These are phyloP conservation scores for Phalacrocorax pelagicus DNA, from an alignment of 2,113 vertebrate species.

Conservation along the genomic window DNA sequence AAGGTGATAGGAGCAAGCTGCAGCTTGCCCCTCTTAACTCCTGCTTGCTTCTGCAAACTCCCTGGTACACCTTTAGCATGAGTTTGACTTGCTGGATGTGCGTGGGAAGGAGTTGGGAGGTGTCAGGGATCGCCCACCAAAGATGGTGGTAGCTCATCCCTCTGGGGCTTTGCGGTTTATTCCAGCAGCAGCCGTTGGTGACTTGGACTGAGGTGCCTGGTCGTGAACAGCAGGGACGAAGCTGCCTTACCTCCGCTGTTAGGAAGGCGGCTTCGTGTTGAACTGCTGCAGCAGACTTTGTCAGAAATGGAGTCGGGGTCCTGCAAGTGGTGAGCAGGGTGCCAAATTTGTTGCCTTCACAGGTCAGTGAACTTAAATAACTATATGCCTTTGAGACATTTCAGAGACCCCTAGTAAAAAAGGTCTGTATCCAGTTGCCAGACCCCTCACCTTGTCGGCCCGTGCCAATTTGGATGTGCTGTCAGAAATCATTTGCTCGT, in stretches of 20 bases:
- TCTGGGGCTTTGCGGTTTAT: not conserved
- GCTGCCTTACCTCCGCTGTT: not conserved
- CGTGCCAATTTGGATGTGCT: not conserved
- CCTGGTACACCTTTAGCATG: not conserved
- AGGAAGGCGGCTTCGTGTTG: not conserved
- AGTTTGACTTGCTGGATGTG: accelerated
- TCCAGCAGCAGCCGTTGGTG: not conserved
- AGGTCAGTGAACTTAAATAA: not conserved
- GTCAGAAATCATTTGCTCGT: not conserved
- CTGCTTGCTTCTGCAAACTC: not conserved
- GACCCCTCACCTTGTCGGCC: not conserved
- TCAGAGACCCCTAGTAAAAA: not conserved
- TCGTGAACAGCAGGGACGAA: accelerated
- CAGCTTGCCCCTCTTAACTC: not conserved
- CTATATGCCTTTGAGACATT: not conserved
- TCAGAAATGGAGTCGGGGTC: not conserved
- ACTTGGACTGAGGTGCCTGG: accelerated
- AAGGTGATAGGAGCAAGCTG: not conserved
- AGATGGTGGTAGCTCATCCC: not conserved
- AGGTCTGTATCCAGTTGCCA: not conserved
- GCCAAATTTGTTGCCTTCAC: not conserved
- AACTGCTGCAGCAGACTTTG: not conserved
- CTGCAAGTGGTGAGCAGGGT: not conserved
- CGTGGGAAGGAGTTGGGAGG: not conserved
- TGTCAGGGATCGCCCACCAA: not conserved